Conservation (phyloP, 2,113 vertebrate species). For the Stictonetta naevosa region DNA sequence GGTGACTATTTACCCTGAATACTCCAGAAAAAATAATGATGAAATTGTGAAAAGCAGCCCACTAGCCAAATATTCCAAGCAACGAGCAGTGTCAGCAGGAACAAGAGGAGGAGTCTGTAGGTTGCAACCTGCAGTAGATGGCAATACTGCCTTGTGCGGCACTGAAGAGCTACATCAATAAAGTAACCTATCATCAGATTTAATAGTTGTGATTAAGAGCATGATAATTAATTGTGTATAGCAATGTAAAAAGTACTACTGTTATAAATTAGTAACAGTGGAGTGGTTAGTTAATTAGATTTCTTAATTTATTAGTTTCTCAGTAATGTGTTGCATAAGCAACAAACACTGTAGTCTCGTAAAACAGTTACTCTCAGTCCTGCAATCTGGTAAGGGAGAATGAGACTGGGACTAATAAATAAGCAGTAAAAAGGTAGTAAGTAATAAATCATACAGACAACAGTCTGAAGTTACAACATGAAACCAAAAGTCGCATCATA, state of each 20-base stretch:
- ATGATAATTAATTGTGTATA: not conserved
- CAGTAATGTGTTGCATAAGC: not conserved
- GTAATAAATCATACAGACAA: not conserved
- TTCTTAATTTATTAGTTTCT: not conserved
- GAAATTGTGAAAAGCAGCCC: not conserved
- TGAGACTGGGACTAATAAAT: not conserved
- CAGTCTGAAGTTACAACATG: not conserved
- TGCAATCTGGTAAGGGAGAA: not conserved
- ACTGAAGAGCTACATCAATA: not conserved
- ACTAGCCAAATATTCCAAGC: not conserved
- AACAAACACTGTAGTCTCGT: not conserved
- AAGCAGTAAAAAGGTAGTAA: not conserved
- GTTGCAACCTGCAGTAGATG: not conserved
- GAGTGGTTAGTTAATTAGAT: not conserved
- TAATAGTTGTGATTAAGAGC: not conserved
- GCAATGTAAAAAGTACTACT: not conserved
- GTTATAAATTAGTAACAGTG: not conserved
- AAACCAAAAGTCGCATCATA: not conserved
- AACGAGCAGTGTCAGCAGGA: not conserved
- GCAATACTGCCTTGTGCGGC: not conserved
- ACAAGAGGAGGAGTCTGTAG: not conserved
- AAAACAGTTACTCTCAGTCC: not conserved
- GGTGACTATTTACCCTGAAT: not conserved
- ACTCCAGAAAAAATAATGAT: slow-evolving; percentile 15
- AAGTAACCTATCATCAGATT: not conserved